Evolutionary conservation across 35 echinoderm and acorn worm genomes (phyloP).

Genomic region (Amphiura filiformis): DNA sequence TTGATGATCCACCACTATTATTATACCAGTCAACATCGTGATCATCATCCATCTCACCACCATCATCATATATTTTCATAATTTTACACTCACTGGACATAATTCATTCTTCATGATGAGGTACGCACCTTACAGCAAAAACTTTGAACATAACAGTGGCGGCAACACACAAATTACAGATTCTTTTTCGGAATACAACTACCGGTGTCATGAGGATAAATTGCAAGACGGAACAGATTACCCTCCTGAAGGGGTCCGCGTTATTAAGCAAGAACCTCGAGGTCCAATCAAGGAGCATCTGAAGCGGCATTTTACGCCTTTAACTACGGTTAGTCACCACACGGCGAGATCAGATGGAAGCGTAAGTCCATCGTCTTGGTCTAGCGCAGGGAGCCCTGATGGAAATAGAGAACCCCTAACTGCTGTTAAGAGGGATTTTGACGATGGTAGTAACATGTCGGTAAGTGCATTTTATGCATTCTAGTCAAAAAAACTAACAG

Average conservation of each 20-base stretch:
- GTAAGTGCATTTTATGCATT: background rate
- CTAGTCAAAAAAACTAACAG: too few species aligned
- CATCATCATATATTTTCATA: background rate
- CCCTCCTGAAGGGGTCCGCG: background rate
- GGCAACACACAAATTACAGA: background rate
- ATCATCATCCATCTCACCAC: too few species aligned
- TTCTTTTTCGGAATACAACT: background rate
- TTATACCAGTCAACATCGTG: background rate
- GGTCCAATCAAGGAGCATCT: background rate
- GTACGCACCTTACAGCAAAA: constrained; percentile 10
- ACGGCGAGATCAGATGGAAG: background rate
- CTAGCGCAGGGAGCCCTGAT: background rate
- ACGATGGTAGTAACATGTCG: background rate
- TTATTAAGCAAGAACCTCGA: background rate
- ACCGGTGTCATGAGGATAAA: background rate
- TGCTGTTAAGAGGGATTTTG: background rate
- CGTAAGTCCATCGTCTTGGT: background rate
- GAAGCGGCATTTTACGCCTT: background rate
- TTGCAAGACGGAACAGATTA: background rate
- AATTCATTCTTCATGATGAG: background rate
- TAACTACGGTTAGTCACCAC: background rate
- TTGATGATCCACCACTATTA: background rate
- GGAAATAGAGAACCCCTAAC: background rate
- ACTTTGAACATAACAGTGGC: background rate
- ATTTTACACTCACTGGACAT: background rate